Base-by-base conservation (phyloP, 2,113 vertebrate genomes). In the Plecturocebus donacophilus region DNA sequence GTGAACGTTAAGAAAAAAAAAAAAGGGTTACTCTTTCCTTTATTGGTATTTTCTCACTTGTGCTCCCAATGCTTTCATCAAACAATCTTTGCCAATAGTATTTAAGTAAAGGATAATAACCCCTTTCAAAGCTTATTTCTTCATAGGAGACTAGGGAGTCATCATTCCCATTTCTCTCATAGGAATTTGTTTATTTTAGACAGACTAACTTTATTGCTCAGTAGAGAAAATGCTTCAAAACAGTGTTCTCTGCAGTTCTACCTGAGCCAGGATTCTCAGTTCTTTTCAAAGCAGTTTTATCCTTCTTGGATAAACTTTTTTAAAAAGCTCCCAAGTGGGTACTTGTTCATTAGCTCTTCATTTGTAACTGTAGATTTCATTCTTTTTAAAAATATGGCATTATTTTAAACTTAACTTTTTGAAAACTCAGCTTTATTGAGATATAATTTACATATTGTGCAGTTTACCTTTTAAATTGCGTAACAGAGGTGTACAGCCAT, bases 251-350 rank as follows among this genome's bases (percentile, higher is more conserved):
- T 88, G 20, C 12, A 52, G 4, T 85, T 88, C 9, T 80, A 11
- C 47, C 47, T 84, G 20, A 83, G 38, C 30, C 47, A 52, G 38
- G 38, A 76, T 52, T 93, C 49, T 71, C 10, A 82, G 23, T 95
- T 84, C 68, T 77, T 95, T 93, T 88, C 9, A 88, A 85, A 64
- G 64, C 56, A 85, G 40, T 61, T 96, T 95, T 86, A 54, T 94
- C 38, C 38, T 86, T 66, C 45, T 88, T 91, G 12, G 25, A 25
- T 86, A 71, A 86, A 73, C 7, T 56, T 82, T 52, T 40, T 85
- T 13, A 45, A 81, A 92, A 77, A 56, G 25, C 17, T 47, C 21
- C 25, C 71, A 13, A 58, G 4, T 81, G 30, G 32, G 6, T n/a
- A 12, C 76, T 95, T 92, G 66, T n/a, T 88, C 13, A 79, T 32